Evolutionary conservation across 2,113 vertebrate species (phyloP), one percentile per base, ranked within the genome.

Genomic region (Pachycephala philippinensis): DNA sequence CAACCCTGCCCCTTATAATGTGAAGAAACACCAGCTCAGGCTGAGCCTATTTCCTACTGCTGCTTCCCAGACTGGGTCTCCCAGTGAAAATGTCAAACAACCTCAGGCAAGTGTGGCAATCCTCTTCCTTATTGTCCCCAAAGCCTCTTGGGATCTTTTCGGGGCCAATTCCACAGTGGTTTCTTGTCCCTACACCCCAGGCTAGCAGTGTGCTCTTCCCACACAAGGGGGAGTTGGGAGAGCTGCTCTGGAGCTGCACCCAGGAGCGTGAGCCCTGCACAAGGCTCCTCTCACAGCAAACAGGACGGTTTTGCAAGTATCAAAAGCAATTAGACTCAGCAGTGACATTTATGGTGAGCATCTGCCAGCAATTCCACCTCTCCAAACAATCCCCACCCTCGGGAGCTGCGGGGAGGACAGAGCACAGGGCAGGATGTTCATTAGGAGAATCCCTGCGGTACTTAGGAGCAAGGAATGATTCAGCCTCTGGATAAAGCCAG

Each of bases 181-280:
- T 83, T n/a, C 75, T 42, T 8, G 12, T 27, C 44, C 59, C 63
- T 45, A 70, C 40, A 45, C 24, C 37, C 83, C 3, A 1, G 39
- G 53, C 31, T 57, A 86, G 91, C 86, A 79, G 39, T 15, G 40
- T 72, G 37, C 40, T 8, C 63, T 49, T 80, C 47, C 79, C 61
- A 92, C 79, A 72, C 75, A 40, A 91, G 81, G 24, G 78, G 90
- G 74, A 89, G 88, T 37, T 69, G 53, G 28, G 37, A 92, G 82
- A 93, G 78, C 90, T 75, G 84, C 60, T 71, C 17, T 18, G 31
- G 14, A 64, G 74, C 81, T 78, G 78, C 42, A 81, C 59, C 23
- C 4, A 1, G 45, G 30, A 56, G 47, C 0, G 0, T 3, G 30
- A 19, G 72, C 54, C 59, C 7, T 15, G 44, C 65, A 18, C 3